These are phyloP conservation scores for Hydrozoanthus gracilis DNA, from an alignment of 92 coral and sea anemone species.

Conservation along the genomic window DNA sequence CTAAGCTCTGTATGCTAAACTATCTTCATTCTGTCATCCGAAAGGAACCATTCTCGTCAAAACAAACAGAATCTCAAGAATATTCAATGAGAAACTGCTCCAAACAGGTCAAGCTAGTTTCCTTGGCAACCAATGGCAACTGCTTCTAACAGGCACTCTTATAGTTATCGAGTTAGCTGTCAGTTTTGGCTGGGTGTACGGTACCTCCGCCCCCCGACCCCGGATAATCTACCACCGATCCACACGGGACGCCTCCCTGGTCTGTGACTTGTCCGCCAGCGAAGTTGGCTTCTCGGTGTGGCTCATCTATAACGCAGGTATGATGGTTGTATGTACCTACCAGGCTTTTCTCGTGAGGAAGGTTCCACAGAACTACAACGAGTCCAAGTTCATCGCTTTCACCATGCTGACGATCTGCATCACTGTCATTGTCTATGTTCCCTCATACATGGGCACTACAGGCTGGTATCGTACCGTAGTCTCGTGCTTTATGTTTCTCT, in stretches of 20 bases:
- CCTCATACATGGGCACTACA: conserved; percentile 71
- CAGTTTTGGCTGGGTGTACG: conserved; percentile 66
- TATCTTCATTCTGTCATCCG: neutral
- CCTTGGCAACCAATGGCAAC: conserved; percentile 76
- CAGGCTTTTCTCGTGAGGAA: conserved; percentile 87
- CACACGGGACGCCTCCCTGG: conserved; percentile 60
- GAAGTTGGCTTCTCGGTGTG: conserved; percentile 69
- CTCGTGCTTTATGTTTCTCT: conserved; percentile 67
- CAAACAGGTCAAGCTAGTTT: conserved; percentile 68
- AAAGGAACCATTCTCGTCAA: conserved; percentile 75
- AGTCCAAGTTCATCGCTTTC: conserved; percentile 82
- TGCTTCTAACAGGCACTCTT: conserved; percentile 65
- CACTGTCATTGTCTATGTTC: conserved; percentile 73
- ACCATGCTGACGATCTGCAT: conserved; percentile 83
- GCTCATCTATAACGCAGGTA: conserved; percentile 82
- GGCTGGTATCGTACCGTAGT: conserved; percentile 73
- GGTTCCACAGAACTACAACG: conserved; percentile 90
- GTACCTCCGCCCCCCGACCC: conserved; percentile 53
- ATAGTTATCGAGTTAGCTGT: conserved; percentile 58
- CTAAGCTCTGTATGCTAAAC: too few species aligned
- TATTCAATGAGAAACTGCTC: conserved; percentile 80
- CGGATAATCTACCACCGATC: conserved; percentile 53
- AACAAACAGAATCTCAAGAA: conserved; percentile 83
- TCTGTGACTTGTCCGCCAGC: conserved; percentile 66
- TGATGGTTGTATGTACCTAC: conserved; percentile 80